Evolutionary conservation across 1,140 invertebrate genomes (phyloP).

Genomic region (Cylas formicarius): DNA sequence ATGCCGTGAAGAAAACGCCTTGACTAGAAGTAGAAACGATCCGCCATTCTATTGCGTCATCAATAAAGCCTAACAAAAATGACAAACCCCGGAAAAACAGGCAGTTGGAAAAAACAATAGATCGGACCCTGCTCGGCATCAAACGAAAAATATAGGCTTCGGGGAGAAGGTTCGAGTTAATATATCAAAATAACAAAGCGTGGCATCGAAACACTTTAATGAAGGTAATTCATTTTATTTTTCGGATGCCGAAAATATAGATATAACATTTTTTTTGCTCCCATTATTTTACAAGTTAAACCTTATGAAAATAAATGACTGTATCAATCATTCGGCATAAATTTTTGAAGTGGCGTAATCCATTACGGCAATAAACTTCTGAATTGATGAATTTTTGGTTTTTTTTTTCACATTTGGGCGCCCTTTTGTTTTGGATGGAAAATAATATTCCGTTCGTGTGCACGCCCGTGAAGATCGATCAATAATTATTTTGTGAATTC

Average conservation of each 20-base stretch:
- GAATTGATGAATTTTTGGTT: slow-evolving; percentile 1
- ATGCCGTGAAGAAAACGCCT: too few relatives aligned
- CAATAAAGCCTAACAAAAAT: too few relatives aligned
- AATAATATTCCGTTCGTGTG: too few relatives aligned
- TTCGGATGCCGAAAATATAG: slow-evolving; percentile 4
- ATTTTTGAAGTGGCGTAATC: slow-evolving; percentile 3
- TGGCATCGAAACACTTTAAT: slow-evolving; percentile 1
- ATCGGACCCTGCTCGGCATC: too few relatives aligned
- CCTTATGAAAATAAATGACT: slow-evolving; percentile 6
- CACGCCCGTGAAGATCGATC: too few relatives aligned
- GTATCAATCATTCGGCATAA: slow-evolving; percentile 1
- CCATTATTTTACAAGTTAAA: slow-evolving; percentile 1
- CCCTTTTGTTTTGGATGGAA: slow-evolving; percentile 2
- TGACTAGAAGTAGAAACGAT: too few relatives aligned
- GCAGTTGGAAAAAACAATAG: too few relatives aligned
- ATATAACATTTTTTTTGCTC: slow-evolving; percentile 4
- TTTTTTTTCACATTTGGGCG: neutral
- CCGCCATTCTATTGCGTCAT: too few relatives aligned
- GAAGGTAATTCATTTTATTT: slow-evolving; percentile 6
- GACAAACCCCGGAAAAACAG: too few relatives aligned
- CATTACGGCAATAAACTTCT: slow-evolving; percentile 5
- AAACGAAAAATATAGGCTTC: neutral
- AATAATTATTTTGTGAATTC: too few relatives aligned
- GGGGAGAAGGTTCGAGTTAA: slow-evolving; percentile 2
- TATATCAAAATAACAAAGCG: slow-evolving; percentile 7